Percentiles rank a stretch among this genome's conserved stretches.
Evolutionary conservation across 2,113 vertebrate species (phyloP).

Genomic region (Upupa epops): DNA sequence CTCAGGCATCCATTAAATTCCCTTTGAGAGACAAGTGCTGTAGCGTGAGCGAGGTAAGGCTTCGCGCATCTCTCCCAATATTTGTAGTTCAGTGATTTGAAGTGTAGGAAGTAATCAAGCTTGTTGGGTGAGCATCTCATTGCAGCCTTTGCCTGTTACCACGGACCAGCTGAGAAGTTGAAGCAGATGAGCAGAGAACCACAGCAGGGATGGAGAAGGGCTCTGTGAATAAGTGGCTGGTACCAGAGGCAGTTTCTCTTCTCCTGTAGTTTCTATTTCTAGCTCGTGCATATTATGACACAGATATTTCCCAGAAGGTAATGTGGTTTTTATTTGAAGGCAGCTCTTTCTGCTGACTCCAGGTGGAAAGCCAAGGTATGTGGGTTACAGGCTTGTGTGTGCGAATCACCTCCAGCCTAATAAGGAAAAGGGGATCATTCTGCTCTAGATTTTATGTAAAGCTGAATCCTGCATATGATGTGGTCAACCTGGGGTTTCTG

Average conservation of each 20-base stretch:
- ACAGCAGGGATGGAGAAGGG: neutral
- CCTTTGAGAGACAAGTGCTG: neutral
- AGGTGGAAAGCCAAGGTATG: conserved; percentile 15
- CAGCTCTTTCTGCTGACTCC: conserved; percentile 36
- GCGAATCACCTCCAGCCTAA: neutral
- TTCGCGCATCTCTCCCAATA: neutral
- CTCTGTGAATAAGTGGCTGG: neutral
- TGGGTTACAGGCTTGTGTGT: neutral
- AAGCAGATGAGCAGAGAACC: neutral
- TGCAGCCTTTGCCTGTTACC: neutral
- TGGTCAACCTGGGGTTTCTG: neutral
- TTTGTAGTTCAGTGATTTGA: neutral
- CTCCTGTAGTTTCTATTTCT: conserved; percentile 39
- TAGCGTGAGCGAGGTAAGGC: neutral
- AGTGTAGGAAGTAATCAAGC: neutral
- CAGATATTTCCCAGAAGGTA: conserved; percentile 56
- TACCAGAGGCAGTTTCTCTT: neutral
- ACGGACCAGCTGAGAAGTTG: neutral
- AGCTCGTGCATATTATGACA: conserved; percentile 24
- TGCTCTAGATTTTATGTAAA: neutral
- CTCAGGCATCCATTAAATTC: neutral
- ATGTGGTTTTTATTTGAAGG: conserved; percentile 23
- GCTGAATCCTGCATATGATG: neutral
- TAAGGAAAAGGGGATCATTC: neutral
- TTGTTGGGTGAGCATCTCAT: neutral